Evolutionary conservation across 2,888 invertebrate genomes (phyloP), one percentile per base, ranked within the genome.

Genomic region (Oithona nana): DNA sequence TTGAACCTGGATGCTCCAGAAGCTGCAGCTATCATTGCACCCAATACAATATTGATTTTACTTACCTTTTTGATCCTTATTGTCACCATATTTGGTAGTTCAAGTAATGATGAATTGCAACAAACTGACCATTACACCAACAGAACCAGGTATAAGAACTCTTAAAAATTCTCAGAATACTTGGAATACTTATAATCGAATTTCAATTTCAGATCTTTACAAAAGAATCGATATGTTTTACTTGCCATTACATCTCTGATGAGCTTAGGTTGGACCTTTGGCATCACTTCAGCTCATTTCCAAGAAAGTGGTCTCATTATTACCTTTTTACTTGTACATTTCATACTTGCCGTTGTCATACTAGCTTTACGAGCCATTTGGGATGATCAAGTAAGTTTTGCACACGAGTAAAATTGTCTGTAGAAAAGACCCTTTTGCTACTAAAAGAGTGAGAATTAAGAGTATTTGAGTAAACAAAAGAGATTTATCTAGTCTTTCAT

Each of bases 201-300:
- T 16, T 13, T 8, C 51, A 4, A 54, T 54, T 54, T 20, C 48
- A 57, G 57, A 20, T 30, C 57, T 11, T 31, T 57, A 16, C 48
- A 31, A 4, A 24, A 22, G 24, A 57, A 20, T 11, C 6, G 57
- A 22, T 39, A 30, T n/a, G 31, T 39, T n/a, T 22, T 39, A 22
- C 22, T 57, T 6, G 8, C 28, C 30, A 57, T 57, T 8, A 11
- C 39, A 22, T 20, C 22, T 1, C 48, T 57, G 6, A 22, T 22
- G 31, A 20, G 30, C 8, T 26, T 39, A 4, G 48, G 20, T 8
- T 20, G 29, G 30, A 31, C n/a, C 4, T 39, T 22, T 30, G 57
- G 57, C 4, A 29, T 57, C 48, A 57, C 30, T 20, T 30, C 48
- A 20, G 31, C 57, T 3, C 57, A 57, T 57, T 30, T 39, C n/a